Conservation (phyloP, 2,113 vertebrate genomes). For the Zapornia atra region DNA sequence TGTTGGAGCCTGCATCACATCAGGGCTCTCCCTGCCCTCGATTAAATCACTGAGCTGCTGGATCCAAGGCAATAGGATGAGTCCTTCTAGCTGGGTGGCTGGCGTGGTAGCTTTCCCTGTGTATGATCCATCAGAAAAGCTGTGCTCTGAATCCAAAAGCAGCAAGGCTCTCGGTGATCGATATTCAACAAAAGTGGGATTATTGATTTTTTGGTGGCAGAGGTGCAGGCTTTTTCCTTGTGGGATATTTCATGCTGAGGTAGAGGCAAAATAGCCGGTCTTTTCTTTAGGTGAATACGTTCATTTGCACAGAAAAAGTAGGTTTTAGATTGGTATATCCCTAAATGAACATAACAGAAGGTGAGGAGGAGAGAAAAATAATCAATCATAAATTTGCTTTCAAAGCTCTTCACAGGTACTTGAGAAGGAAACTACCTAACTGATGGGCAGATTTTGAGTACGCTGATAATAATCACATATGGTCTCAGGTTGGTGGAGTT, state of each 20-base stretch:
- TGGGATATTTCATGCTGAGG: neutral
- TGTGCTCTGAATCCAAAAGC: neutral
- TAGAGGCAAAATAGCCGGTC: neutral
- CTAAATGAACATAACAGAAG: conserved; percentile 12
- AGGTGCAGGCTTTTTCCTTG: neutral
- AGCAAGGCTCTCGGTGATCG: neutral
- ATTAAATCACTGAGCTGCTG: neutral
- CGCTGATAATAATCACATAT: neutral
- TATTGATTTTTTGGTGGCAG: neutral
- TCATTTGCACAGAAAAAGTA: neutral
- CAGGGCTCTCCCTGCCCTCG: neutral
- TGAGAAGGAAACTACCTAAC: neutral
- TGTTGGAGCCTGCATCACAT: neutral
- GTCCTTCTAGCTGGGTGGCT: neutral
- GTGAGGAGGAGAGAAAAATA: conserved; percentile 43
- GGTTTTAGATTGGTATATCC: neutral
- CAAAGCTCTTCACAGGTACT: neutral
- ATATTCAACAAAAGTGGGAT: neutral
- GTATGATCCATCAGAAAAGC: neutral
- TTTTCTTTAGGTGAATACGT: neutral
- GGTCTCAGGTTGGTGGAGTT: neutral
- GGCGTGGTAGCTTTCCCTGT: neutral
- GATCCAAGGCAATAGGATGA: neutral
- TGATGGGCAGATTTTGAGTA: neutral
- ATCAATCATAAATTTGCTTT: neutral